Evolutionary conservation across 2,797 vertebrate species (phyloP), one percentile per base, ranked within the genome.

Genomic region (Sebastes nivosus): DNA sequence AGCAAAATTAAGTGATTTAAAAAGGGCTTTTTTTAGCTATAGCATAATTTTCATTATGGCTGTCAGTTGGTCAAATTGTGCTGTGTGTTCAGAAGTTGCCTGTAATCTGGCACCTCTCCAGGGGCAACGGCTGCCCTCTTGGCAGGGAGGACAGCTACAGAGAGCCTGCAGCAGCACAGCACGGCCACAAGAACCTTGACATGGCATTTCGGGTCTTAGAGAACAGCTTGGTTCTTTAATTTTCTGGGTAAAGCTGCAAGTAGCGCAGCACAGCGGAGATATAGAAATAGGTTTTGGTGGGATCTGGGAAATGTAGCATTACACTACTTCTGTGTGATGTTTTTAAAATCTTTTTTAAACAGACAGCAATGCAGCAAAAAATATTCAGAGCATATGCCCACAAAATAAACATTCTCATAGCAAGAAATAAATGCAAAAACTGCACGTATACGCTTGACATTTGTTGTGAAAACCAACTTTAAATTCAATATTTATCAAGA

Each of bases 61-160:
- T 4, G 50, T 18, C 42, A 46, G 36, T 85, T 77, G 67, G 67
- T 88, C 82, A 76, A 71, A 87, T 85, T 83, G 29, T 83, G 90
- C 83, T 79, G 72, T 32, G 82, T 82, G 88, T 88, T 82, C 75
- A 78, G 69, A 80, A 75, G 79, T 80, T 36, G 71, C 63, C 87
- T 84, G 81, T 81, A 76, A 84, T 84, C 87, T 91, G 89, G 90
- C 87, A 6, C 25, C n/a, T 29, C 81, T 87, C 83, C 88, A 90
- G 81, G 67, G 77, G n/a, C 71, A 66, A 79, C 54, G 77, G 80
- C 82, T 80, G 83, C 80, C 82, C 65, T 83, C 70, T 64, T 88
- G 82, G 90, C 87, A 80, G 69, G 54, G 36, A 16, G 13, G 3
- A 0, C 63, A 36, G 68, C 63, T 36, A 46, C 16, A 3, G 16